Evolutionary conservation across 2,888 invertebrate genomes (phyloP).

Genomic region (Hipparchia semele): DNA sequence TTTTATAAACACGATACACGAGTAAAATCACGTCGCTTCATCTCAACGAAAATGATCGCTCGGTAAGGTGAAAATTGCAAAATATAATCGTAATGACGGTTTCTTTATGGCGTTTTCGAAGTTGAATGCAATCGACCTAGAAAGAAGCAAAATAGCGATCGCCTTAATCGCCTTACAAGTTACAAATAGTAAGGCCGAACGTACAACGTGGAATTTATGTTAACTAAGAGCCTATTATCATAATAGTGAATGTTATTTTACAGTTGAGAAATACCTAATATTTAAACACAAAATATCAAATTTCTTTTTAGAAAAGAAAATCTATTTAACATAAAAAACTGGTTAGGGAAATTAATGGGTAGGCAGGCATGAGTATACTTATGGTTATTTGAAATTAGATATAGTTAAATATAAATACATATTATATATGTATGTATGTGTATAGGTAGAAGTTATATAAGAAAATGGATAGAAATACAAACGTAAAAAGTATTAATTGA

Average conservation of each 20-base stretch:
- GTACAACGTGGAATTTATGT: slow-evolving; percentile 38
- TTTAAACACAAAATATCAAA: slow-evolving; percentile 10
- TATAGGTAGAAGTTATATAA: too few relatives aligned
- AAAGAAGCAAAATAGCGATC: slow-evolving; percentile 36
- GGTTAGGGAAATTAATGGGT: neutral
- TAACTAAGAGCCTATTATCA: slow-evolving; percentile 37
- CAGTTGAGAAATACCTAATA: slow-evolving; percentile 17
- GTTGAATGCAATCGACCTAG: slow-evolving; percentile 32
- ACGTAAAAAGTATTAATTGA: too few relatives aligned
- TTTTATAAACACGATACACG: neutral
- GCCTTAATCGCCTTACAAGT: slow-evolving; percentile 34
- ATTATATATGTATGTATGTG: too few relatives aligned
- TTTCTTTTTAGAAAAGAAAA: slow-evolving; percentile 4
- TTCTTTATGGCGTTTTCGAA: slow-evolving; percentile 20
- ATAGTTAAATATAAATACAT: too few relatives aligned
- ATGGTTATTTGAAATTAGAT: too few relatives aligned
- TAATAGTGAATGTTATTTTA: slow-evolving; percentile 38
- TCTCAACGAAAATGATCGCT: neutral
- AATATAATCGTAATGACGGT: neutral
- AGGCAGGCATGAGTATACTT: too few relatives aligned
- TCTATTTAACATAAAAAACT: slow-evolving; percentile 4
- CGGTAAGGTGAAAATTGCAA: slow-evolving; percentile 15
- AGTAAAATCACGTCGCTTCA: neutral
- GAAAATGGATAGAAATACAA: too few relatives aligned
- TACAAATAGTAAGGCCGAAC: slow-evolving; percentile 35